These are phyloP conservation scores for Dynastes grantii DNA, from an alignment of 2,888 invertebrate genomes.

Conservation along the genomic window DNA sequence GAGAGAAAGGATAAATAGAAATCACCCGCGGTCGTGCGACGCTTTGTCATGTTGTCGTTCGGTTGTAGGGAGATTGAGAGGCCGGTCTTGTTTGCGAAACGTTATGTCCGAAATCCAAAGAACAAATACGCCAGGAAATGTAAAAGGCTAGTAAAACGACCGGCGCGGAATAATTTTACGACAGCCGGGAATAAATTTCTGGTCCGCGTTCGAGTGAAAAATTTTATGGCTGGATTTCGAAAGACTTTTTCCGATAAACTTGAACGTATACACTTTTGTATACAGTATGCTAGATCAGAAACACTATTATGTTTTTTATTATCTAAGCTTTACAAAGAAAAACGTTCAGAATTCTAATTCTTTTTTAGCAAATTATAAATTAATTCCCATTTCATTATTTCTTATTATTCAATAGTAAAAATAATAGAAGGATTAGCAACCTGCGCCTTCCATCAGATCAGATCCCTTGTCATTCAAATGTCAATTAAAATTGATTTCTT, in stretches of 20 bases:
- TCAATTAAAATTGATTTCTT: too few species aligned
- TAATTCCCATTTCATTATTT: too few species aligned
- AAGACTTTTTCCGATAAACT: slow-evolving; percentile 43
- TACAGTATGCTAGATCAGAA: neutral
- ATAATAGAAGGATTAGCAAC: too few species aligned
- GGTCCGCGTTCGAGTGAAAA: slow-evolving; percentile 43
- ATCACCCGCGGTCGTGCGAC: neutral
- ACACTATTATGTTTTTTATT: too few species aligned
- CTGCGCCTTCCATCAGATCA: too few species aligned
- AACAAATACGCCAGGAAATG: slow-evolving; percentile 47
- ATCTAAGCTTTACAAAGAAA: too few species aligned
- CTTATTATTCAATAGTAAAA: too few species aligned
- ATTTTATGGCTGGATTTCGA: slow-evolving; percentile 45
- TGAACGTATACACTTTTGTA: neutral
- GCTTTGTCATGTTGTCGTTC: neutral
- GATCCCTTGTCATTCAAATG: too few species aligned
- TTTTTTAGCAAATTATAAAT: too few species aligned
- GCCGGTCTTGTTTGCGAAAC: slow-evolving; percentile 39
- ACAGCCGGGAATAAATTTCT: slow-evolving; percentile 46
- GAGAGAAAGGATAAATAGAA: slow-evolving; percentile 12
- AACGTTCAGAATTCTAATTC: too few species aligned
- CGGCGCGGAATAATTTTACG: slow-evolving; percentile 47
- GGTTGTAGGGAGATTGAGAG: neutral
- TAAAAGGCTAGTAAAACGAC: slow-evolving; percentile 47
- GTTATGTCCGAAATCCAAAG: slow-evolving; percentile 47